Evolutionary conservation across 2,797 vertebrate genomes (phyloP), one percentile per base, ranked within the genome.

Genomic region (Melanotaenia pygmaea): DNA sequence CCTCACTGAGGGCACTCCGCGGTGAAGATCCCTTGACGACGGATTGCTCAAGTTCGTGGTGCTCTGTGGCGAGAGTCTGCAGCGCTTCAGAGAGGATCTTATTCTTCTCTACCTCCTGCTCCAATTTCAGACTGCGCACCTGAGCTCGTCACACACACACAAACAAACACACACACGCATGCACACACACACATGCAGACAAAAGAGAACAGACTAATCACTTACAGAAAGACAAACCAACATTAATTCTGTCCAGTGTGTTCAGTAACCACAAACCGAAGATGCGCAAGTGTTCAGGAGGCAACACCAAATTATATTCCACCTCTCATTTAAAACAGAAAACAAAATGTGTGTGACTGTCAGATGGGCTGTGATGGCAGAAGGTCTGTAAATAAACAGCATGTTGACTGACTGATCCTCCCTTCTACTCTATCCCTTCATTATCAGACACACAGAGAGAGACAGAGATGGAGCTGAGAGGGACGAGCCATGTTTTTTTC

Each of bases 11-110:
- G 79, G 94, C 94, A 79, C 95, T 96, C 53, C 85, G 90, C 13
- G 95, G 95, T 0, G 96, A 95, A 5, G 97, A 96, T 59, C 97
- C 96, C 91, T 95, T 95, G 76, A 95, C 96, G 79, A 98, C 90
- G 11, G 97, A 98, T 92, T 96, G 96, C 91, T 99, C 97, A 88
- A 99, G 93, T 91, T 97, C 96, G 94, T 99, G 97, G 79, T 99
- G 98, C 76, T 99, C 97, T 0, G 96, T 96, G 85, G 97, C 98
- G 22, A 99, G 91, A 3, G 96, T 96, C 95, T 98, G 97, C 90
- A 98, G 93, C 0, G 97, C 97, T 90, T 97, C 96, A 5, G 97
- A 98, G 83, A 99, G 95, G 93, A 99, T 98, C 94, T 97, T 97
- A 90, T 94, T 99, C 95, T 98, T 99, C 90, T 97, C 97, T 73